Base-by-base conservation (phyloP, 2,113 vertebrate species). In the Platichthys stellatus region DNA sequence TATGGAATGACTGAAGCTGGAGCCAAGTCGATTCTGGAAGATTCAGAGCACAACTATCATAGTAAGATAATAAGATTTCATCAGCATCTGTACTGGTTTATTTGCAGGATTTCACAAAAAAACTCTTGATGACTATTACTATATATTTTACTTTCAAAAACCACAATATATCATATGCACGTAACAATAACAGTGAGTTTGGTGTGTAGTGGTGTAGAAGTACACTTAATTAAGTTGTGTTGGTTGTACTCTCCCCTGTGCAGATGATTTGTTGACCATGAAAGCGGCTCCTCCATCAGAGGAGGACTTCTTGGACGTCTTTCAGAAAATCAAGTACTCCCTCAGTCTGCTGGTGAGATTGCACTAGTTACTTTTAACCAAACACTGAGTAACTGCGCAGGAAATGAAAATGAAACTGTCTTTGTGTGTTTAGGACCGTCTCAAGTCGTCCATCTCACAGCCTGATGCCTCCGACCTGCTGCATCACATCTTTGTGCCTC, bases 241-340 rank as follows among this genome's bases (percentile, higher is more conserved):
- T 31, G 28, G 1, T 47, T 15, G 45, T 15, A 8, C 24, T 63
- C 17, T 11, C 64, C 18, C 67, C 35, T 79, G 47, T 81, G 56
- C 89, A 97, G 96, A 95, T 77, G 91, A 94, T n/a, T 82, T 96
- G 68, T 83, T 96, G 83, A 91, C 90, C 9, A 72, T 94, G 68
- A 92, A 95, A 67, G 94, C 95, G 17, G 77, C 54, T 54, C 94
- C 95, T 4, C 96, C 96, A 4, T 49, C 90, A 3, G 89, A 94
- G 49, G 92, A 93, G 1, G 95, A 96, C 51, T 97, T 95, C 89
- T 86, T 88, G 13, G 93, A 95, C 17, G 75, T 95, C 83, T 95
- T 95, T 62, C 95, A 95, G 90, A 97, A 97, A 84, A 93, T 96
- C 69, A 97, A 97, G 71, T 97, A 97, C 69, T 94, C 95, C 85